Percentiles rank a stretch among this genome's conserved stretches.
These are phyloP conservation scores for Busseola fusca DNA, from an alignment of 2,888 invertebrate species.

Conservation along the genomic window DNA sequence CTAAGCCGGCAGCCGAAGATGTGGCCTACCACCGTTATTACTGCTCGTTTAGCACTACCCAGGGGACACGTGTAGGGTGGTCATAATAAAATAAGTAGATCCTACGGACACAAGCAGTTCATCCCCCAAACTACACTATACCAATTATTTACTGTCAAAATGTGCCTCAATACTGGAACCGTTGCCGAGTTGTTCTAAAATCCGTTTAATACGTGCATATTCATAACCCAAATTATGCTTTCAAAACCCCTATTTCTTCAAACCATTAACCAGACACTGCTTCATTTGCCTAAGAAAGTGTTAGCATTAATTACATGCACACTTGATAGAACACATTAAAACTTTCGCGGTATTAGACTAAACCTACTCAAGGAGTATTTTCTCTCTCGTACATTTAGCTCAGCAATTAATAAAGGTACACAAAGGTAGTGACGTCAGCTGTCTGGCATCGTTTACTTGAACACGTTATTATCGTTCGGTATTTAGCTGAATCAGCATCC, in stretches of 20 bases:
- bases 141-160: neutral
- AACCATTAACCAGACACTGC: conserved; percentile 7
- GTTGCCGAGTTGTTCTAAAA: neutral
- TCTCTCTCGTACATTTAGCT: conserved; percentile 16
- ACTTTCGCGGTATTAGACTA: conserved; percentile 15
- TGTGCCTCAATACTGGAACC: neutral
- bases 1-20: too few species aligned
- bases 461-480: conserved; percentile 68
- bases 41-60: too few species aligned
- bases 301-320: conserved; percentile 37
- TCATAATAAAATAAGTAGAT: too few species aligned
- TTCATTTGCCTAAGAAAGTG: conserved; percentile 36
- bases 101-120: too few species aligned
- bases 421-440: conserved; percentile 40
- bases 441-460: conserved; percentile 61
- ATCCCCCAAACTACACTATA: too few species aligned
- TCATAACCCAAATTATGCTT: neutral
- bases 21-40: too few species aligned
- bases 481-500: conserved; percentile 69
- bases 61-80: too few species aligned
- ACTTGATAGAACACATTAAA: conserved; percentile 26
- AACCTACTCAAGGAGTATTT: conserved; percentile 22
- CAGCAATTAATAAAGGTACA: conserved; percentile 45
- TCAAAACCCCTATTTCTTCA: conserved; percentile 19
- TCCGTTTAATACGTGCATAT: conserved; percentile 12